Evolutionary conservation across 2,797 vertebrate species (phyloP), one percentile per base, ranked within the genome.

Genomic region (Squalus acanthias): DNA sequence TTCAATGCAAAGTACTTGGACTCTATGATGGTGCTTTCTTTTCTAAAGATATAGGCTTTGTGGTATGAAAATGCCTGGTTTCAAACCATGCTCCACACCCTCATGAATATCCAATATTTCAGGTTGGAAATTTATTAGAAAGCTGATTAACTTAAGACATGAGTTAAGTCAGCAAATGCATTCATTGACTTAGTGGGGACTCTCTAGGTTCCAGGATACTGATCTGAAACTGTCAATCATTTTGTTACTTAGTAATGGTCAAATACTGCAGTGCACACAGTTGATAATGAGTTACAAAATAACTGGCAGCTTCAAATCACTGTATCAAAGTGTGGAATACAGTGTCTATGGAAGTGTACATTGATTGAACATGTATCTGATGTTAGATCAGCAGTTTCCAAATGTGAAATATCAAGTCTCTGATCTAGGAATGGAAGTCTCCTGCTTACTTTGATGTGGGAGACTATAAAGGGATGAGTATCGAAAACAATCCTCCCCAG

Each of bases 221-320:
- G 88, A 91, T 60, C 53, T 33, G 53, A 91, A 33, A 29, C 5
- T n/a, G 53, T 60, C 0, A 63, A 63, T 91, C 88, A 60, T 29
- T 91, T 91, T 33, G 2, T 4, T 33, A 60, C 26, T 91, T 91
- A 4, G 88, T 57, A 60, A 89, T 7, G 12, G 26, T 15, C 87
- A 89, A 57, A 89, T 57, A 24, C 26, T 33, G 53, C 53, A 33
- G 24, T 88, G 63, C 8, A 67, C 91, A 65, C 15, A 39, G n/a
- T 67, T 69, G 63, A 94, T 39, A 91, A 65, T 69, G 39, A 70
- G 65, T 50, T 50, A 46, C 65, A 94, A 46, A 33, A 94, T 94
- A 50, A 94, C 15, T 24, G 92, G 50, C 92, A 26, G n/a, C 65
- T 94, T 94, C 65, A 94, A 46, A 67, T 93, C n/a, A n/a, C 91